Evolutionary conservation across 2,113 vertebrate species (phyloP).

Genomic region (Perognathus longimembris): DNA sequence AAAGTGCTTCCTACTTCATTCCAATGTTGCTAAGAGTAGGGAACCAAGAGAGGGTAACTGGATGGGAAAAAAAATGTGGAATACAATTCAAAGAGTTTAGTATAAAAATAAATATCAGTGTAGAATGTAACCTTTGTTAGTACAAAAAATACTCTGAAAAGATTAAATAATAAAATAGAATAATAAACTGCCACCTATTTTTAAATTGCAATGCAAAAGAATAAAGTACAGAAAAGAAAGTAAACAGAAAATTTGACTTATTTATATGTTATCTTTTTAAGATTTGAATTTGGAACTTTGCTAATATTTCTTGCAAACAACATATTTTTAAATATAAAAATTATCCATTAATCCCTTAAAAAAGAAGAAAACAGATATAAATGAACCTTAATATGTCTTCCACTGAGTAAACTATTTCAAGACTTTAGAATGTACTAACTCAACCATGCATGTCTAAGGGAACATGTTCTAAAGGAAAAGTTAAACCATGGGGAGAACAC

Average conservation of each 20-base stretch:
- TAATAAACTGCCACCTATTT: neutral
- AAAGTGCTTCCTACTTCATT: neutral
- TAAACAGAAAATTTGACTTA: neutral
- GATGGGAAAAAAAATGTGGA: neutral
- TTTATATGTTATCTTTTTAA: neutral
- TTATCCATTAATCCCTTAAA: neutral
- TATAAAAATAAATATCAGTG: slow-evolving; percentile 37
- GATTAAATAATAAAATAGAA: slow-evolving; percentile 17
- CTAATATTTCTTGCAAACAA: neutral
- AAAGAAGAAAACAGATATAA: slow-evolving; percentile 25
- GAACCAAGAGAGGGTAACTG: neutral
- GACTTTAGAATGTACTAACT: slow-evolving; percentile 1
- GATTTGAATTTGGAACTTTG: neutral
- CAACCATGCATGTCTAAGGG: neutral
- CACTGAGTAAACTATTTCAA: neutral
- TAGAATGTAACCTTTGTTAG: neutral
- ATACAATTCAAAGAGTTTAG: neutral
- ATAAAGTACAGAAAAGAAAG: neutral
- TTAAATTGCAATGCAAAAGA: neutral
- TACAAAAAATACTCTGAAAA: neutral
- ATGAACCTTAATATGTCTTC: neutral
- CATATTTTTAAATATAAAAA: neutral
- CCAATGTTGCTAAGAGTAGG: neutral
- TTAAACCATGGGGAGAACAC: neutral
- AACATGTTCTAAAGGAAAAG: neutral